Percentiles rank a stretch among this genome's conserved stretches.
Evolutionary conservation across 2,797 vertebrate species (phyloP).

Genomic region (Garrulus glandarius): DNA sequence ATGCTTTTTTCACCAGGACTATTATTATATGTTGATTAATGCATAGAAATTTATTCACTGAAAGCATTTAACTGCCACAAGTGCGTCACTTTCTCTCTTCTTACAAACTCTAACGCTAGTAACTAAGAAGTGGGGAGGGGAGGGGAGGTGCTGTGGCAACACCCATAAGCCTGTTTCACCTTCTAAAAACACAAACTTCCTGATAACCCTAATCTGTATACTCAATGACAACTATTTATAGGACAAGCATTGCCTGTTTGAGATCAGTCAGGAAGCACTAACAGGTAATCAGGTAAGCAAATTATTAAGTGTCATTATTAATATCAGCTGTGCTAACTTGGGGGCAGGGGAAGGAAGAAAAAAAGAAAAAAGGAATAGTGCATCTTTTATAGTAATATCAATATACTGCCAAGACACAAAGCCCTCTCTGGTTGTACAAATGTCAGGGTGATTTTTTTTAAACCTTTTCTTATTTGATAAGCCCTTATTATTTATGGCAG

Average conservation of each 20-base stretch:
- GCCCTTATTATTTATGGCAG: neutral
- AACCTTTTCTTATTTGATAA: neutral
- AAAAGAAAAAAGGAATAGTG: neutral
- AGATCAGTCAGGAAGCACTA: neutral
- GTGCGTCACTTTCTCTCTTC: neutral
- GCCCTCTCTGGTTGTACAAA: neutral
- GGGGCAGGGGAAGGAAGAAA: rapidly evolving
- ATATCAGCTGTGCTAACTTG: neutral
- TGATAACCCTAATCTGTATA: neutral
- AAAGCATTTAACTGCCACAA: neutral
- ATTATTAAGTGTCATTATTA: neutral
- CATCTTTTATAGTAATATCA: neutral
- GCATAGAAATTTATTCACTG: neutral
- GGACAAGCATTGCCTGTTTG: neutral
- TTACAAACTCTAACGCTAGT: neutral
- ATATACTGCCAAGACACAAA: neutral
- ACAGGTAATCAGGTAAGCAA: neutral
- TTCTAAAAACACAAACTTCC: neutral
- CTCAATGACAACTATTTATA: slow-evolving; percentile 10
- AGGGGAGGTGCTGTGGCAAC: rapidly evolving
- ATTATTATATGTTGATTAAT: neutral
- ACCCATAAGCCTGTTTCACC: neutral
- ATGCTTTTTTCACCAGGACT: neutral
- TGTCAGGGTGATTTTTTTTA: neutral
- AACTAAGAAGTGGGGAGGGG: neutral